Evolutionary conservation across 2,113 vertebrate genomes (phyloP), one percentile per base, ranked within the genome.

Genomic region (Periophthalmus modestus): DNA sequence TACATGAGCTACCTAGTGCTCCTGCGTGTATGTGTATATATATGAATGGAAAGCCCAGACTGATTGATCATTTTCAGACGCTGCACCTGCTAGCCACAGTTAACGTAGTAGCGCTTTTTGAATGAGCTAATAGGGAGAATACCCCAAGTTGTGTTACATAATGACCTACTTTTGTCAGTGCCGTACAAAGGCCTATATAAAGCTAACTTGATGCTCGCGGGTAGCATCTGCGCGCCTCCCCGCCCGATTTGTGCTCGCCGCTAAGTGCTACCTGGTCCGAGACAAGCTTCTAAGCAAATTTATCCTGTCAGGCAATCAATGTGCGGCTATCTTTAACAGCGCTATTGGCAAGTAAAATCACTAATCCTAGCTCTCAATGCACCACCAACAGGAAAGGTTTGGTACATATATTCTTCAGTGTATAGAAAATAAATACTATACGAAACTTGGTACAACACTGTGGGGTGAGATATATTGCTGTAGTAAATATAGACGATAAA

Each of bases 61-160:
- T 84, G 24, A 77, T 74, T 73, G 66, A 36, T 79, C 62, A 74
- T 82, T 85, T 73, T 57, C 52, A 84, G 72, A 61, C 48, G 0
- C 52, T 72, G 77, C 72, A 87, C 82, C 85, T 87, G 78, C 66
- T 85, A 85, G 55, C 82, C 59, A 81, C 82, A 43, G 33, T 52
- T 34, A n/a, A 5, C n/a, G 39, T 66, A 66, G 63, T 39, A 34
- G 16, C 7, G 34, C 6, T 33, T 80, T 80, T 81, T 87, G 80
- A 87, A 82, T 78, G 83, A 73, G 72, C 73, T 71, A 18, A 36
- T 10, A n/a, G 62, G 90, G 88, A 90, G 89, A 89, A 91, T 79
- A 92, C 90, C 87, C 82, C 80, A 83, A 87, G 88, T 87, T 87
- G 84, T 48, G 77, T 90, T 89, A 88, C 71, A 55, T 88, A 89